Base-by-base conservation (phyloP, 2,797 vertebrate genomes). In the Typhlichthys subterraneus region DNA sequence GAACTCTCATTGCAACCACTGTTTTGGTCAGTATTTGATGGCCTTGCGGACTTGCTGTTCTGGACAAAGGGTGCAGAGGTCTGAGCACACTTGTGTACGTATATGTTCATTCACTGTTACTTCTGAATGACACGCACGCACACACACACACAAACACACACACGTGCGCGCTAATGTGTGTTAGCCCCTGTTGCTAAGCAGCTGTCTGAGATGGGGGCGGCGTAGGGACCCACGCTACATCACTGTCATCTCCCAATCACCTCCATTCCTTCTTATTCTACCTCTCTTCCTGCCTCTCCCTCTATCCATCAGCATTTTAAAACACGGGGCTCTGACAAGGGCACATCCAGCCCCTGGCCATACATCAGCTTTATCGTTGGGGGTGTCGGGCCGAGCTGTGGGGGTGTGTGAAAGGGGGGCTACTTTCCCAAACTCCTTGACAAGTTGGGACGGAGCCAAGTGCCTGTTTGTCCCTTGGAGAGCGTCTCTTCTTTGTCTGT, bases 231-330 rank as follows among this genome's bases (percentile, higher is more conserved):
- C 67, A 73, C 77, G 78, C 86, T 93, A 85, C 87, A 89, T 88
- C 89, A 90, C 63, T 91, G 19, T 89, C 88, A 88, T 86, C 84
- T 89, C 92, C 89, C 89, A 86, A 91, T 94, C 93, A 94, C 91
- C 86, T 81, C 76, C 70, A 65, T 83, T 86, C 71, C 79, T 89
- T 88, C 76, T 81, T 69, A 79, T 88, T 69, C 83, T 85, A 80
- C 53, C 53, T 56, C 69, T 79, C 67, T 70, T 78, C 81, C 68
- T 66, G 73, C 69, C 70, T 62, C 67, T 78, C 81, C 81, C 80
- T 88, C 84, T 79, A 93, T 91, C 86, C 79, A 88, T 93, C 90
- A 89, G 86, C 70, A 84, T 87, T 87, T 87, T 88, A 82, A 88
- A 86, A 82, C 76, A 85, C 80, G 66, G 75, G 77, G 72, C 75